Conservation (phyloP, 2,113 vertebrate genomes). For the Misgurnus mizolepis region DNA sequence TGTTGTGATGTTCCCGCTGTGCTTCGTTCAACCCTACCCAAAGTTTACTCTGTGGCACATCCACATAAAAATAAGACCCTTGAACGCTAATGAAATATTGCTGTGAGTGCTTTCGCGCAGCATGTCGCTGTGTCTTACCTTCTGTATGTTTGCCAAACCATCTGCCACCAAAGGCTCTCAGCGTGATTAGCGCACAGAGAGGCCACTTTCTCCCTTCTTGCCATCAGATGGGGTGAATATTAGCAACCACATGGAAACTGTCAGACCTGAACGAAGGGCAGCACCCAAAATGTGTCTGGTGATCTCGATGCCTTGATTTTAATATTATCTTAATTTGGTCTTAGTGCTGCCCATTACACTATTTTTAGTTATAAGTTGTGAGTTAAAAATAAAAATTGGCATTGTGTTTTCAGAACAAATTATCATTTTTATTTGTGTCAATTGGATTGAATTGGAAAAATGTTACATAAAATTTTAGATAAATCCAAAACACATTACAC, state of each 20-base stretch:
- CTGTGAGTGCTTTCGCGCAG: conserved; percentile 37
- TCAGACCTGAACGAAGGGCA: conserved; percentile 16
- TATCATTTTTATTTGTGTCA: too few species aligned
- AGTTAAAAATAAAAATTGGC: too few species aligned
- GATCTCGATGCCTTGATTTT: background rate
- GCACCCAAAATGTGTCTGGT: background rate
- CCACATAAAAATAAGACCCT: conserved; percentile 15
- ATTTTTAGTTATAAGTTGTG: too few species aligned
- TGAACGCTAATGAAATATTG: conserved; percentile 51
- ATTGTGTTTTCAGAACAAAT: too few species aligned
- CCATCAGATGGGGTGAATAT: conserved; percentile 18
- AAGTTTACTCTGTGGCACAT: conserved; percentile 1
- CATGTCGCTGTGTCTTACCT: conserved; percentile 42
- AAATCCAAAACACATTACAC: too few species aligned
- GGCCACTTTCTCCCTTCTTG: conserved; percentile 36
- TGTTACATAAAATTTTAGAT: too few species aligned
- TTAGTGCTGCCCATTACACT: too few species aligned
- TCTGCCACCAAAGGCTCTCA: conserved; percentile 46
- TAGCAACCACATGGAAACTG: conserved; percentile 18
- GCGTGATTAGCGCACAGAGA: conserved; percentile 35
- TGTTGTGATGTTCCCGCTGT: conserved; percentile 17
- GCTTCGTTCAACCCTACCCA: background rate
- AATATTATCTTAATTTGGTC: background rate
- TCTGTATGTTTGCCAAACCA: conserved; percentile 51
- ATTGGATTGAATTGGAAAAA: too few species aligned